A percentile compares a stretch with the other conserved stretches of the same genome.
phyloP scores from a whole-genome alignment of 2,113 vertebrate genomes.

The Chamaetylas fuelleborni region DNA sequence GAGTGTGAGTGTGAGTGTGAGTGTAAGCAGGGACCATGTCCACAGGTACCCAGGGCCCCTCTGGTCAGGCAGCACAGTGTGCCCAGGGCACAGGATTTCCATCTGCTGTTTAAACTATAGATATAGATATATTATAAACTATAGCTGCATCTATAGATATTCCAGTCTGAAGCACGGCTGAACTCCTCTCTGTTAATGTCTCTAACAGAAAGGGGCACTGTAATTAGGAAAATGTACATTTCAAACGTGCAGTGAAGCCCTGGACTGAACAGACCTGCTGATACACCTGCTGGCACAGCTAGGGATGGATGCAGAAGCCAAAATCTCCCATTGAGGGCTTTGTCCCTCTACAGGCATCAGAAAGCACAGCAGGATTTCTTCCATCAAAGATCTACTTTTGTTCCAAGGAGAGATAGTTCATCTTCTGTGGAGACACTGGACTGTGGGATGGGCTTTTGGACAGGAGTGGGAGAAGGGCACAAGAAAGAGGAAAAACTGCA shows the following conservation, averaged over 20 bases:
- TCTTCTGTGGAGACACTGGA: not conserved
- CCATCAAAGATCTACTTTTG: not conserved
- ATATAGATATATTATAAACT: no score
- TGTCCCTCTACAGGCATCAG: not conserved
- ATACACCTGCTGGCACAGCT: not conserved
- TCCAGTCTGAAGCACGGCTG: fast-evolving
- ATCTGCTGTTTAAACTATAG: not conserved
- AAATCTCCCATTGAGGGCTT: not conserved
- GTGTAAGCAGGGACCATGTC: not conserved
- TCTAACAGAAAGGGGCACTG: not conserved
- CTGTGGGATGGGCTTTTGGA: not conserved
- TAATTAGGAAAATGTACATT: not conserved
- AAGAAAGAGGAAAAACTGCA: not conserved
- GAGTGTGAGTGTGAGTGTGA: not conserved
- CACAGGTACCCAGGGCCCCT: not conserved
- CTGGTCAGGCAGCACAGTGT: not conserved
- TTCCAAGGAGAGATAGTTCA: not conserved
- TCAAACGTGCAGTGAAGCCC: fast-evolving
- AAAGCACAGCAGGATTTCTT: not conserved
- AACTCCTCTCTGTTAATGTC: not conserved
- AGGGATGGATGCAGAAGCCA: not conserved
- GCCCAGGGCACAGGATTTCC: not conserved
- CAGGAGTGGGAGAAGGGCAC: not conserved
- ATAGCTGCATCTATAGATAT: not conserved
- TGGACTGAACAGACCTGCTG: not conserved